Evolutionary conservation across 2,888 invertebrate genomes (phyloP), one percentile per base, ranked within the genome.

Genomic region (Cataglyphis livida): DNA sequence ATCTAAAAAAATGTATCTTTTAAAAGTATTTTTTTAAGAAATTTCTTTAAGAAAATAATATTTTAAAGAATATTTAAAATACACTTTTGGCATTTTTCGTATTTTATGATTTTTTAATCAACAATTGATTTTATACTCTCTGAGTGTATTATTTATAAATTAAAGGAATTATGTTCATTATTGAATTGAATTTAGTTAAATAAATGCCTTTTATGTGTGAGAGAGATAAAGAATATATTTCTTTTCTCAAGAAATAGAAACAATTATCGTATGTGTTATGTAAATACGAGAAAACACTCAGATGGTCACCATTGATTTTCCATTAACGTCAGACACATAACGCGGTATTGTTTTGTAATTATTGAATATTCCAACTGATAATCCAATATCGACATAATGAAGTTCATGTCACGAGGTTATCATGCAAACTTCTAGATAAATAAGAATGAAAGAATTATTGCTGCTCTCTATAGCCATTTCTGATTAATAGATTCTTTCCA

Each of bases 301-400:
- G 18, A 65, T 41, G n/a, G 2, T 2, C 18, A 54, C 4, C 0
- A 65, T 65, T 64, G 65, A 75, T 65, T 76, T 41, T 73, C 65
- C 65, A 61, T 74, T 76, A 76, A 10, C 44, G 35, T 15, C 35
- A 18, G 7, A 75, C 12, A 64, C 25, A 25, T 25, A 76, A 62
- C 10, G 18, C 15, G n/a, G n/a, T 51, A 51, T 65, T 65, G 25
- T 65, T 66, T 44, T 54, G 64, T 51, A 62, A 48, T 38, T 6
- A 3, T 25, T 38, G 7, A 54, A 18, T 38, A 25, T 9, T 25
- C 1, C 25, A 25, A 25, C 25, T 25, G 38, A 76, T 54, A 65
- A 74, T 48, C 48, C 15, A 44, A 2, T 64, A 38, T 48, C 18
- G 21, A 35, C 18, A 5, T 18, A 44, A 44, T 18, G 44, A 0